phyloP scores from a whole-genome alignment of 2,888 invertebrate species.

The Diadegma fenestrale region DNA sequence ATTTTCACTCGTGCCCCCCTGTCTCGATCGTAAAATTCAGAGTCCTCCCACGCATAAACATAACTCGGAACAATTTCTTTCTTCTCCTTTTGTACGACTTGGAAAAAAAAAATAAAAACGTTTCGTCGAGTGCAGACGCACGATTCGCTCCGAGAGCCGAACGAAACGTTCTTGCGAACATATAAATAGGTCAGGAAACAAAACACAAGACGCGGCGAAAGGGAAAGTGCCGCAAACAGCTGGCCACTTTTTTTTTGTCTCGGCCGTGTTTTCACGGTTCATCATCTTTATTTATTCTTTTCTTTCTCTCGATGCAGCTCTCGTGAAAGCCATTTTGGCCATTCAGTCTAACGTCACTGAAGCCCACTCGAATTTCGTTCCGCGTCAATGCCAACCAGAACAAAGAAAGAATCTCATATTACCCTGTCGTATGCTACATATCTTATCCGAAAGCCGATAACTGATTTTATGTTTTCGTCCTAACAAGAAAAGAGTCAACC shows the following conservation, averaged over 20 bases:
- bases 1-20: not conserved
- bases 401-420: not conserved
- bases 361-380: not conserved
- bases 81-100: not conserved
- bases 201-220: slow-evolving; percentile 45
- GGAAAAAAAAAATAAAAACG: slow-evolving; percentile 10
- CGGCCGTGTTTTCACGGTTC: not conserved
- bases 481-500: not conserved
- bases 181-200: slow-evolving; percentile 63
- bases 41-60: not conserved
- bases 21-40: slow-evolving; percentile 6
- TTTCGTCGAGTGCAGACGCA: not conserved
- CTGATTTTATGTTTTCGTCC: not conserved
- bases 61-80: not conserved
- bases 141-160: not conserved
- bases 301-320: not conserved
- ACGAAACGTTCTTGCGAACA: slow-evolving; percentile 20
- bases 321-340: slow-evolving; percentile 9
- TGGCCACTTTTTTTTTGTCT: slow-evolving; percentile 30
- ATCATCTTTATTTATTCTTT: not conserved
- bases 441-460: not conserved
- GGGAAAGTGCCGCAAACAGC: slow-evolving; percentile 61
- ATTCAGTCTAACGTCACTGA: not conserved
- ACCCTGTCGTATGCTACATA: not conserved
- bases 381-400: not conserved